A percentile compares a stretch with the other conserved stretches of the same genome.
These are phyloP conservation scores for Ectropis grisescens DNA, from an alignment of 1,140 invertebrate genomes.

Conservation along the genomic window DNA sequence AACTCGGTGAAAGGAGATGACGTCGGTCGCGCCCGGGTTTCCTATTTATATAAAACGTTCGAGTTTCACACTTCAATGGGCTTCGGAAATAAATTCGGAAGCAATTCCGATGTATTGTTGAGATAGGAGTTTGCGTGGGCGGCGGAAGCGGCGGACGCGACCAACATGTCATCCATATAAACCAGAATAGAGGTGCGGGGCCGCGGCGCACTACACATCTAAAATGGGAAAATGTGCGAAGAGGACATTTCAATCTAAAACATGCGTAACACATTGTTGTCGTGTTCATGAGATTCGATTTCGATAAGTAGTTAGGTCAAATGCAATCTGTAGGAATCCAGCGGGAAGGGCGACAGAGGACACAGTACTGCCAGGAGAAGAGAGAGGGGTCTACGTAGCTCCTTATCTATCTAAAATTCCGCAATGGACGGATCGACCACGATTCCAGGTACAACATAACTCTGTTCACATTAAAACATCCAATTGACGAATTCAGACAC, in stretches of 20 bases:
- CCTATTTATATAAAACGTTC: too few relatives aligned
- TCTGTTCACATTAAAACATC: constrained; percentile 12
- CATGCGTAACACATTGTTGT: too few relatives aligned
- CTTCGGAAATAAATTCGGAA: too few relatives aligned
- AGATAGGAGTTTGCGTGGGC: too few relatives aligned
- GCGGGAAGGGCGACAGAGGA: constrained; percentile 1
- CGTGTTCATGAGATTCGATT: too few relatives aligned
- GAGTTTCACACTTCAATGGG: too few relatives aligned
- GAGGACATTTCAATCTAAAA: too few relatives aligned
- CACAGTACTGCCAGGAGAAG: neutral
- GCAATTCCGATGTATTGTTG: too few relatives aligned
- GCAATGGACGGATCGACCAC: constrained; percentile 47
- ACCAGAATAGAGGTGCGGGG: constrained; percentile 3
- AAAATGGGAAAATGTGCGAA: constrained; percentile 1
- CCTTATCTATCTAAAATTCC: constrained; percentile 50
- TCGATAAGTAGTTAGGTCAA: too few relatives aligned
- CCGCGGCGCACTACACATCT: neutral
- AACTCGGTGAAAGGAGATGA: too few relatives aligned
- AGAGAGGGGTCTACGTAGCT: constrained; percentile 28
- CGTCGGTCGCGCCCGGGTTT: too few relatives aligned
- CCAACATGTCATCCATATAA: constrained; percentile 3
- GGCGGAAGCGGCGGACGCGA: neutral
- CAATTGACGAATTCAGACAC: constrained; percentile 43
- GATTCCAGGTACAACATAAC: constrained; percentile 42
- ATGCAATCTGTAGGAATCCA: too few relatives aligned